Evolutionary conservation across 2,113 vertebrate species (phyloP), one percentile per base, ranked within the genome.

Genomic region (Antechinus stuartii): DNA sequence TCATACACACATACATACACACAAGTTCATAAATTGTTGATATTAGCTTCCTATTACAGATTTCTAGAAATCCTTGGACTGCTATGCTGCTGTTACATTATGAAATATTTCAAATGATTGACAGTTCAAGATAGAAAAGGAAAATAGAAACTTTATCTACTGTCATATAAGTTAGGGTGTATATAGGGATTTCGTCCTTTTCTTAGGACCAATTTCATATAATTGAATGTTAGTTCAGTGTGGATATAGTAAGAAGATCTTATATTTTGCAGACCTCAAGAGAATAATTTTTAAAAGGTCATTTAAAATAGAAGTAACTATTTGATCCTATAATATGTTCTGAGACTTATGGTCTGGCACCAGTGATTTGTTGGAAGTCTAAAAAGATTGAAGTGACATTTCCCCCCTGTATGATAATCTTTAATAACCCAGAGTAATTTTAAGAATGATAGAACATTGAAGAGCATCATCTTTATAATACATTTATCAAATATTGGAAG

Each of bases 371-470:
- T 56, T 91, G 84, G 56, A 7, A 91, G 52, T 94, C 35, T 93
- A 46, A 94, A 92, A 94, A 19, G 68, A 24, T 14, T 19, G 1
- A 96, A 50, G 35, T 49, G 30, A 10, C 47, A 22, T 61, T 91
- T 94, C 56, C 91, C 35, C 42, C 30, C 22, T 90, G 49, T 47
- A 6, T 84, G 23, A 35, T 55, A 53, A 53, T 52, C 92, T 53
- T 90, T 24, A 56, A 92, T 92, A 95, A 12, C 14, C 42, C 53
- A 11, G 16, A 89, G n/a, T 11, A 53, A 52, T 94, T 96, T 96
- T 93, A 54, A 95, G 61, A 94, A 84, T 92, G 90, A 61, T 30
- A 55, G 35, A 96, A 56, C 9, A n/a, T 94, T 90, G 19, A 90
- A 6, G 46, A 94, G 35, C 8, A 93, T 95, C 92, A 92, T 91